Base-by-base conservation (phyloP, 1,140 invertebrate species). In the Euwallacea fornicatus region DNA sequence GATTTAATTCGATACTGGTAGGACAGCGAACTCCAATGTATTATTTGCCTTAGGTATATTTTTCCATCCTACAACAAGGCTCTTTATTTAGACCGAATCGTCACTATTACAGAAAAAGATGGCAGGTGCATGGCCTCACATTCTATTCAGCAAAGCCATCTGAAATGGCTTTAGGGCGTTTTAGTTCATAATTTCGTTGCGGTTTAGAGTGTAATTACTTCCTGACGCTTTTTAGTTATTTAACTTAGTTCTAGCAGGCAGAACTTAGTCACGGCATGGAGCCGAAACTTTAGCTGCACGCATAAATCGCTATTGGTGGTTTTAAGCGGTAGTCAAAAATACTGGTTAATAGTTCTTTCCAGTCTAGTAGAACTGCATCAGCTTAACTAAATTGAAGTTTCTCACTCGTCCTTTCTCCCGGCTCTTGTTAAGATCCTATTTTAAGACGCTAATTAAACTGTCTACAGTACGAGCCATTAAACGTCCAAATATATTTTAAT, bases 401-500 rank as follows among this genome's bases (percentile, higher is more conserved):
- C 15, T n/a, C 11, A 53, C 11, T 53, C 15, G 9, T n/a, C 15
- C 50, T 53, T 53, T 53, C 11, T 11, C 50, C 8, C 50, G 50
- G 15, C 50, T 33, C 21, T 33, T 33, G 21, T 33, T 4, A 8
- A 15, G 15, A 53, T 53, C 50, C 50, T 53, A 15, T 6, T 53
- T 53, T 53, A 53, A 11, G 50, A 53, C 50, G 15, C 11, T 15
- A 53, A 53, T 53, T 53, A 53, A 53, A 53, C 15, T 53, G 50
- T 53, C 50, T 53, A 53, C 50, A 15, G 50, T n/a, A 53, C 15
- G 11, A 53, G 15, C 50, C 50, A 53, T 53, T 53, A 53, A 53
- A 53, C 15, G 50, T 15, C 15, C 50, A 53, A 53, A 53, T 53
- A n/a, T 53, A 53, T 53, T 53, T 53, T 53, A n/a, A 53, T n/a